Conservation (phyloP, 2,113 vertebrate genomes). For the Pyrgilauda ruficollis region DNA sequence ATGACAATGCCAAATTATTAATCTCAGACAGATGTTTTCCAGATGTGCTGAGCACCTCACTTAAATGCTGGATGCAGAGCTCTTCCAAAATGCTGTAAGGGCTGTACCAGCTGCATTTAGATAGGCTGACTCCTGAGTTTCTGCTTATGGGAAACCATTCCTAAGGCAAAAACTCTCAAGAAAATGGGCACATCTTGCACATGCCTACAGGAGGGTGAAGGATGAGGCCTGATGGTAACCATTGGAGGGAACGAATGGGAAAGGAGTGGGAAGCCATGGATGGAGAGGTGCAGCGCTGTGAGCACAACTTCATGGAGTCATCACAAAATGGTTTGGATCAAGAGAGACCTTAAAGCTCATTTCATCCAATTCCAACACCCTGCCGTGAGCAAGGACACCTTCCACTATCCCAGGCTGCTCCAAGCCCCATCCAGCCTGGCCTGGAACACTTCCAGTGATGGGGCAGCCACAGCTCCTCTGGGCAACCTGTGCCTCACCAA, state of each 20-base stretch:
- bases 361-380: neutral
- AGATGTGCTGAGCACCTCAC: neutral
- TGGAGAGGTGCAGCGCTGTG: neutral
- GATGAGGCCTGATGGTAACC: neutral
- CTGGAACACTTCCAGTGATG: neutral
- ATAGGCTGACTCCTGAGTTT: neutral
- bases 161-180: neutral
- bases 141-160: neutral
- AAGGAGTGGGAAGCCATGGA: fast-evolving
- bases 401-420: fast-evolving
- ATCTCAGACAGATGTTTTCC: neutral
- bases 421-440: fast-evolving
- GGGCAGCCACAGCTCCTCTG: neutral
- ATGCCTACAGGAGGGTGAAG: neutral
- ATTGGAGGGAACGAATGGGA: neutral
- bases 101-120: neutral
- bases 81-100: neutral
- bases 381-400: neutral
- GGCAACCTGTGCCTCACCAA: fast-evolving
- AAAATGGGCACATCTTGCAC: neutral
- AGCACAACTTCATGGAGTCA: fast-evolving
- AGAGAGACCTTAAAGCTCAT: neutral
- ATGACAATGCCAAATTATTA: neutral
- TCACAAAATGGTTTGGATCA: neutral
- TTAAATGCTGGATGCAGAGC: fast-evolving